Conservation (phyloP, 2,888 invertebrate genomes). For the Minunthozetes semirufus region DNA sequence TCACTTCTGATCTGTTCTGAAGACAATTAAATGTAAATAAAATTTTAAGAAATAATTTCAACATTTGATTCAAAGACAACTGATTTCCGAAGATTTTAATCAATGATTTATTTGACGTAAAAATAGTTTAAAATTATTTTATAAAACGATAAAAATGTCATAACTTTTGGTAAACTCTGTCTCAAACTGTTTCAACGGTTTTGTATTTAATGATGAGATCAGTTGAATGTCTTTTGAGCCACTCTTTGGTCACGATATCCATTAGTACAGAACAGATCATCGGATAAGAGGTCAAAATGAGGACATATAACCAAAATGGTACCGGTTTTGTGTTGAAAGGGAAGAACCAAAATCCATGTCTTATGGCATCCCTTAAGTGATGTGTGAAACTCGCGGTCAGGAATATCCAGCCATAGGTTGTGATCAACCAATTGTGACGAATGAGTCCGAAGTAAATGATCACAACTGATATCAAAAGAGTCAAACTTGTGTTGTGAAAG, state of each 20-base stretch:
- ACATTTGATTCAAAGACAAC: too few relatives aligned
- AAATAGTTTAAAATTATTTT: background rate
- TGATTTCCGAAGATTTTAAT: too few relatives aligned
- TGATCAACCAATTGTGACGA: conserved; percentile 4
- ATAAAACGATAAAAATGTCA: background rate
- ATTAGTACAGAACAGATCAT: background rate
- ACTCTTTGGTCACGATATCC: conserved; percentile 19
- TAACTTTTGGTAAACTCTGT: background rate
- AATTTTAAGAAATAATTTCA: too few relatives aligned
- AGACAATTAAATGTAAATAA: too few relatives aligned
- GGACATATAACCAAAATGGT: background rate
- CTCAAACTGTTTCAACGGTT: conserved; percentile 3
- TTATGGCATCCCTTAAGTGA: conserved; percentile 27
- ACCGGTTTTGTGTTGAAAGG: conserved; percentile 25
- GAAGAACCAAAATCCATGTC: conserved; percentile 29
- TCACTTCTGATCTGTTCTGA: too few relatives aligned
- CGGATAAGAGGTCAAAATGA: background rate
- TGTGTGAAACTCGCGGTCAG: conserved; percentile 30
- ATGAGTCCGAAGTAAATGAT: background rate
- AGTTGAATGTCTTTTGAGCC: background rate
- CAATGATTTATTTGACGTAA: background rate
- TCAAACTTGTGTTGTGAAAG: conserved; percentile 28
- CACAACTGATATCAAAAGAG: background rate
- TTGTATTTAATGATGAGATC: background rate
- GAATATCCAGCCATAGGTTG: conserved; percentile 28